Conservation (phyloP, 2,113 vertebrate species). For the Parus major region DNA sequence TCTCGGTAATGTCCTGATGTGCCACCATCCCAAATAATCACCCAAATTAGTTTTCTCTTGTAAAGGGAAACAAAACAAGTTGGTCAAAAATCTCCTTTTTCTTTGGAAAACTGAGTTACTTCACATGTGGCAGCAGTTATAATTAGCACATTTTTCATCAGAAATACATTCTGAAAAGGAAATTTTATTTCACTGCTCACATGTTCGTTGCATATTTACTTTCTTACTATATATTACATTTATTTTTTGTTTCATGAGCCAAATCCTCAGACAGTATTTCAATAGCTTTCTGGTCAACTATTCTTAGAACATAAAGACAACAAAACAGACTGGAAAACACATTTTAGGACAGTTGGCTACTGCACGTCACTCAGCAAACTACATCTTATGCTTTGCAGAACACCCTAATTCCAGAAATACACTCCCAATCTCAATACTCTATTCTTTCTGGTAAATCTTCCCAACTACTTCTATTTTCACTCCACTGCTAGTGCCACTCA, state of each 20-base stretch:
- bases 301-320: slow-evolving; percentile 2
- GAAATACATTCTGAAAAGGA: not conserved
- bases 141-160: not conserved
- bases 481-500: not conserved
- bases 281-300: not conserved
- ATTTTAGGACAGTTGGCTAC: slow-evolving; percentile 12
- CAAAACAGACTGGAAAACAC: not conserved
- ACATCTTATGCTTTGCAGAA: not conserved
- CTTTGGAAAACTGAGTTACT: not conserved
- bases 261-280: not conserved
- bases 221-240: not conserved
- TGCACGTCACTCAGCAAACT: not conserved
- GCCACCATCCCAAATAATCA: not conserved
- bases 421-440: not conserved
- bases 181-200: not conserved
- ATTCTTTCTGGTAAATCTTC: not conserved
- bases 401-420: slow-evolving; percentile 14
- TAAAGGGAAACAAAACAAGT: not conserved
- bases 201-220: not conserved
- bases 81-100: not conserved
- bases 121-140: not conserved
- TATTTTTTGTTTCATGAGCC: not conserved
- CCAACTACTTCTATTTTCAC: slow-evolving; percentile 1
- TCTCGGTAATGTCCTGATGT: not conserved
- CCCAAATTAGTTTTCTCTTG: not conserved